Percentiles rank a stretch among this genome's conserved stretches.
Evolutionary conservation across 2,113 vertebrate genomes (phyloP).

Genomic region (Gymnocephalus cernua): DNA sequence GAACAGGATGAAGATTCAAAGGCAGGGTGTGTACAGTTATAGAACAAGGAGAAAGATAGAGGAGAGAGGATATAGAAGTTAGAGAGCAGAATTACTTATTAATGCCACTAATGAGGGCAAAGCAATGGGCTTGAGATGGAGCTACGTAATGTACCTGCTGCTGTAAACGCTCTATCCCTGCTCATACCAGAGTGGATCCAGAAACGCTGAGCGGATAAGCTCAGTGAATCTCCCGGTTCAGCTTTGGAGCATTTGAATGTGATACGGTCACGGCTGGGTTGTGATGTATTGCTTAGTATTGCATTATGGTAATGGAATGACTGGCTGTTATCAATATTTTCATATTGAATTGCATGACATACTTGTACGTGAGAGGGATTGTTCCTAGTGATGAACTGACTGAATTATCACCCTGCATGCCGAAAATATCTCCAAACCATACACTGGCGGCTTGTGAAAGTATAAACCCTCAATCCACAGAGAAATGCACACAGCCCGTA

Average conservation of each 20-base stretch:
- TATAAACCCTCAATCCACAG: no score
- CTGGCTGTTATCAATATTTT: background rate
- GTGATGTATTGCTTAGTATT: background rate
- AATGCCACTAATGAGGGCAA: constrained; percentile 74
- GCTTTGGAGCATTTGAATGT: background rate
- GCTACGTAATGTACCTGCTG: constrained; percentile 55
- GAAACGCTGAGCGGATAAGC: constrained; percentile 21
- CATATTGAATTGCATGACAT: background rate
- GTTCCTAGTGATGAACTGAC: background rate
- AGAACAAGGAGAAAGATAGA: constrained; percentile 47
- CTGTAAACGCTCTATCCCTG: constrained; percentile 34
- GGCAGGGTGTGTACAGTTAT: constrained; percentile 57
- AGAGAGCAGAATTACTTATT: constrained; percentile 73
- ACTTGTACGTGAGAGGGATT: background rate
- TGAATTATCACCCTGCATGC: no score
- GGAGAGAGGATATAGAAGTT: constrained; percentile 43
- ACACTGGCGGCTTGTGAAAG: background rate
- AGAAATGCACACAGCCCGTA: no score
- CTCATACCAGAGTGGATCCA: constrained; percentile 1
- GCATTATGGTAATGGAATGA: background rate
- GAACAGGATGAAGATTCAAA: constrained; percentile 69
- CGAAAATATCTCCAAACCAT: background rate
- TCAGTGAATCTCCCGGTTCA: background rate
- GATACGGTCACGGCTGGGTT: background rate
- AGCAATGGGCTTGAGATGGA: constrained; percentile 47